Conservation (phyloP, 2,888 invertebrate genomes). For the Argyra leucocephala region DNA sequence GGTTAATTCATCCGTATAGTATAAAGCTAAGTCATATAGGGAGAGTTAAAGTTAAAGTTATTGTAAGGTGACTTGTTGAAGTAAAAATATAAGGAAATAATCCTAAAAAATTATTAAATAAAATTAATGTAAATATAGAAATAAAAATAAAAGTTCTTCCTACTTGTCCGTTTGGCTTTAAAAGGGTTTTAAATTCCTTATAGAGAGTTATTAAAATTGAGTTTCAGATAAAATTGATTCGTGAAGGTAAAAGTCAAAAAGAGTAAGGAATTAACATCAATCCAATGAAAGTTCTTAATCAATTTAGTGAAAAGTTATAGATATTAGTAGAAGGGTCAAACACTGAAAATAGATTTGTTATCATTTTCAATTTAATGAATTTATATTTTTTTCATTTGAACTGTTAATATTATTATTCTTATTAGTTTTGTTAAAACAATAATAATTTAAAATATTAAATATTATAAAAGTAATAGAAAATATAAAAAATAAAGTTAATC, state of each 20-base stretch:
- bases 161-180: slow-evolving; percentile 43
- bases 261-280: slow-evolving; percentile 47
- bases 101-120: slow-evolving; percentile 60
- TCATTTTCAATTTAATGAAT: slow-evolving; percentile 50
- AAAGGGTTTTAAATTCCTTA: slow-evolving; percentile 51
- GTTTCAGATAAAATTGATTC: slow-evolving; percentile 46
- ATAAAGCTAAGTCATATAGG: slow-evolving; percentile 58
- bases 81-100: slow-evolving; percentile 65
- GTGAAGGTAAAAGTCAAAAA: slow-evolving; percentile 50
- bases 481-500: slow-evolving; percentile 42
- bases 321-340: slow-evolving; percentile 54
- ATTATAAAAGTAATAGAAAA: slow-evolving; percentile 44
- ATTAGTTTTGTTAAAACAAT: slow-evolving; percentile 37
- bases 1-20: slow-evolving; percentile 55
- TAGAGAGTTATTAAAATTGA: slow-evolving; percentile 45
- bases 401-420: too few species aligned
- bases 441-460: slow-evolving; percentile 50
- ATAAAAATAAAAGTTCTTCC: slow-evolving; percentile 51
- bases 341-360: slow-evolving; percentile 58
- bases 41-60: slow-evolving; percentile 52
- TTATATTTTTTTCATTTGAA: slow-evolving; percentile 32
- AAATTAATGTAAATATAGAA: slow-evolving; percentile 50
- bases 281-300: slow-evolving; percentile 48
- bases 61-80: slow-evolving; percentile 53
- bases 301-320: slow-evolving; percentile 49